Evolutionary conservation across 2,113 vertebrate genomes (phyloP).

Genomic region (Callionymus lyra): DNA sequence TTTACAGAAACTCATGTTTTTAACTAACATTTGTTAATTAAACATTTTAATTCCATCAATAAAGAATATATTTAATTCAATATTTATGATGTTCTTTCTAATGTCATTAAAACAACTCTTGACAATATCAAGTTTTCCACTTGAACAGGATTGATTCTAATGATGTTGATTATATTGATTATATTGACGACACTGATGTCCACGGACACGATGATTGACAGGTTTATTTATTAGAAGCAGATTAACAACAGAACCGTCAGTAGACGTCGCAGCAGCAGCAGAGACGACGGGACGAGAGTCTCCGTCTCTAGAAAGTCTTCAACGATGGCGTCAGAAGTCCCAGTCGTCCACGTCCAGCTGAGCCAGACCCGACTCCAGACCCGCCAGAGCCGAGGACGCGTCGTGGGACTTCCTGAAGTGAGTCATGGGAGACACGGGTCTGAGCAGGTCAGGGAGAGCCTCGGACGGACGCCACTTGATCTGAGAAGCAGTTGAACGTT

Average conservation of each 20-base stretch:
- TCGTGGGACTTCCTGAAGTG: conserved; percentile 71
- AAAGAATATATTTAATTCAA: too few species aligned
- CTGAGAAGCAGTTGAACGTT: conserved; percentile 49
- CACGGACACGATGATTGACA: too few species aligned
- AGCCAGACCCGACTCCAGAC: conserved; percentile 80
- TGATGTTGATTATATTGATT: too few species aligned
- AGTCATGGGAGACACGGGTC: conserved; percentile 79
- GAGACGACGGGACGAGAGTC: conserved; percentile 32
- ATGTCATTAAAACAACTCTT: too few species aligned
- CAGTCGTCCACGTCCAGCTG: conserved; percentile 93
- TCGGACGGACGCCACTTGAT: conserved; percentile 86
- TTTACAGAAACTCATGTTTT: too few species aligned
- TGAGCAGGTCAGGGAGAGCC: conserved; percentile 84
- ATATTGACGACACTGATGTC: too few species aligned
- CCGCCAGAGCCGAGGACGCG: conserved; percentile 75
- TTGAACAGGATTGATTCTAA: too few species aligned
- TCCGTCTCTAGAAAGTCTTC: conserved; percentile 20
- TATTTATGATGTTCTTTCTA: too few species aligned
- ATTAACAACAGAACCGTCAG: conserved; percentile 21
- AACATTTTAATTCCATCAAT: too few species aligned
- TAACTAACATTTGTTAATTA: too few species aligned
- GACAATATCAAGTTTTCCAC: too few species aligned
- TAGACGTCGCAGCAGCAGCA: conserved; percentile 28
- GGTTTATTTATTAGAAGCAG: too few species aligned
- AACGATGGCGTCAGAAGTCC: conserved; percentile 79